Evolutionary conservation across 1,140 invertebrate species (phyloP), one percentile per base, ranked within the genome.

Genomic region (Sarcophaga bullata): DNA sequence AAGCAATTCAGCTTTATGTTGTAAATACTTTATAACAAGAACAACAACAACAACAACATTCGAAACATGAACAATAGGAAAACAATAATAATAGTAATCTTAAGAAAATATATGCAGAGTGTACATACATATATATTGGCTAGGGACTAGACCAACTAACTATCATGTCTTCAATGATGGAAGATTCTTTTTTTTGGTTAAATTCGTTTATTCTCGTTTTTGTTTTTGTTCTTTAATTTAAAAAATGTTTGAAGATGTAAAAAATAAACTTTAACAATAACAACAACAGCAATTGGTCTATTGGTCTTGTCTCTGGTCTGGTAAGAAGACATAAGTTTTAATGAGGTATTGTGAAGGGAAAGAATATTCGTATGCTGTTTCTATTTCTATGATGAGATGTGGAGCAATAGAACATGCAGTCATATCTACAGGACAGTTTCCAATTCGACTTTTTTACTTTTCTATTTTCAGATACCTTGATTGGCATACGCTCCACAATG

Each of bases 401-500:
- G 15, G 52, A 54, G 15, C 52, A 54, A 54, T 4, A 15, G 15
- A 54, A 54, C 52, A 54, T 54, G 52, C n/a, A n/a, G n/a, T n/a
- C n/a, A n/a, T n/a, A n/a, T n/a, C n/a, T n/a, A n/a, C n/a, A n/a
- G n/a, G n/a, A n/a, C n/a, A n/a, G n/a, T n/a, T n/a, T n/a, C n/a
- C n/a, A n/a, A n/a, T n/a, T 52, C 2, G 8, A 0, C 50, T 13
- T 73, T 72, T 73, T 73, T 10, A 10, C n/a, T 50, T 50, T n/a
- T 76, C 6, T 76, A n/a, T 6, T 76, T 76, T 3, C 86, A 90
- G 89, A 90, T 73, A 90, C 88, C 80, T 88, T 90, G 76, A 90
- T 90, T 84, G 89, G 89, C 73, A 87, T 90, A 73, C 87, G 88
- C 73, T 85, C 84, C 68, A 86, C n/a, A 4, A n/a, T 17, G 19